Percentiles rank a stretch among this genome's conserved stretches.
These are phyloP conservation scores for Staurois parvus DNA, from an alignment of 2,797 vertebrate species.

Conservation along the genomic window DNA sequence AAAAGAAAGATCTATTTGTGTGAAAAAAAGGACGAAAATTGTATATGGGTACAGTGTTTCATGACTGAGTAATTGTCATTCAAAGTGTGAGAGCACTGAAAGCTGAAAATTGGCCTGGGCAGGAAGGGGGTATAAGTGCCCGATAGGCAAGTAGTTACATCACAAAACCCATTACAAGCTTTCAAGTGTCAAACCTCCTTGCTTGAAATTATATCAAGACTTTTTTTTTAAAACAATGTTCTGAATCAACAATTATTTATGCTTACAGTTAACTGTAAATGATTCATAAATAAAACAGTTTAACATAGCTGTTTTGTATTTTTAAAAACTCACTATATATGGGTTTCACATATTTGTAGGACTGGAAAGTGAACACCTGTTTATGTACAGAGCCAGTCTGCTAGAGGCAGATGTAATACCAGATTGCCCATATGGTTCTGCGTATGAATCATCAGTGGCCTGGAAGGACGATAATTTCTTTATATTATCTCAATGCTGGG, in stretches of 20 bases:
- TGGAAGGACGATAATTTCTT: slow-evolving; percentile 55
- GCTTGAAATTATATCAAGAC: neutral
- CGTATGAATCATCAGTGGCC: slow-evolving; percentile 59
- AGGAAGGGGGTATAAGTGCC: too few species aligned
- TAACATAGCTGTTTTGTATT: slow-evolving; percentile 9
- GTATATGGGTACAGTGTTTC: too few species aligned
- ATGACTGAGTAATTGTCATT: too few species aligned
- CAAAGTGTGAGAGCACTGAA: too few species aligned
- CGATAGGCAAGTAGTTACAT: too few species aligned
- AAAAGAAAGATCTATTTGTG: too few species aligned
- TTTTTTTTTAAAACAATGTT: neutral
- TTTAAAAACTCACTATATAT: slow-evolving; percentile 25
- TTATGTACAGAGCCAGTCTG: slow-evolving; percentile 56
- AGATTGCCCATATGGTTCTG: slow-evolving; percentile 63
- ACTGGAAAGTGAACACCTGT: slow-evolving; percentile 62
- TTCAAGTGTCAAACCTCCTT: neutral
- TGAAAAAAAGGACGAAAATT: too few species aligned
- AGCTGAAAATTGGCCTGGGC: too few species aligned
- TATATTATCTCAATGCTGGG: slow-evolving; percentile 55
- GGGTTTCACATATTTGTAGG: slow-evolving; percentile 47
- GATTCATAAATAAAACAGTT: slow-evolving; percentile 19
- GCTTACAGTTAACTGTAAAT: neutral
- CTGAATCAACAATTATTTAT: neutral
- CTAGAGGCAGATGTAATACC: slow-evolving; percentile 56
- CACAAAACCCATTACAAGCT: neutral